A percentile compares a stretch with the other conserved stretches of the same genome.
Evolutionary conservation across 2,113 vertebrate genomes (phyloP).

Genomic region (Polypterus senegalus): DNA sequence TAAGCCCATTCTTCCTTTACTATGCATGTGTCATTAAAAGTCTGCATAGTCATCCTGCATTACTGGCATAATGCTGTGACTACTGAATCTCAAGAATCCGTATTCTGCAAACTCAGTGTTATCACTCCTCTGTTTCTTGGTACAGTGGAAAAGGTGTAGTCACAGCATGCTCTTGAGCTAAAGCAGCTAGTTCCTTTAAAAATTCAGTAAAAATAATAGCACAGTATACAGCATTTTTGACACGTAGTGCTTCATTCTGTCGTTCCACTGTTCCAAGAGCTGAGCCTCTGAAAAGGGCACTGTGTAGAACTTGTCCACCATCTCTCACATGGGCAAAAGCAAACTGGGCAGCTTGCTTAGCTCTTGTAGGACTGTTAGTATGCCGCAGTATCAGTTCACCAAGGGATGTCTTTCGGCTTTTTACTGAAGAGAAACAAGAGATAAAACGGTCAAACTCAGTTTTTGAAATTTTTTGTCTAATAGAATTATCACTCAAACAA

Average conservation of each 20-base stretch:
- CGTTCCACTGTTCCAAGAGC: constrained; percentile 43
- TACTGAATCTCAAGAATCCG: background rate
- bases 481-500: no score
- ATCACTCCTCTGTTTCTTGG: constrained; percentile 58
- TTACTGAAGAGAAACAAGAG: constrained; percentile 44
- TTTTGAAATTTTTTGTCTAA: no score
- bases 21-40: constrained; percentile 12
- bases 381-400: constrained; percentile 85
- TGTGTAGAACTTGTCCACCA: constrained; percentile 60
- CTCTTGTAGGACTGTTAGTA: constrained; percentile 77
- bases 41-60: no score
- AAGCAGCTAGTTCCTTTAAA: constrained; percentile 88
- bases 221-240: constrained; percentile 89
- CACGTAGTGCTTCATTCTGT: constrained; percentile 74
- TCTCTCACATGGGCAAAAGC: constrained; percentile 74
- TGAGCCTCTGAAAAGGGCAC: constrained; percentile 50
- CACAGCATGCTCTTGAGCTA: constrained; percentile 85
- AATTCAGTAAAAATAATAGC: constrained; percentile 89
- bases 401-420: constrained; percentile 75
- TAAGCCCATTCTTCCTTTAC: constrained; percentile 13
- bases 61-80: no score
- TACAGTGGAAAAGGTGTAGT: constrained; percentile 69
- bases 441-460: background rate
- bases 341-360: constrained; percentile 65
- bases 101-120: background rate